Evolutionary conservation across 2,113 vertebrate genomes (phyloP), one percentile per base, ranked within the genome.

Genomic region (Artemisiospiza belli): DNA sequence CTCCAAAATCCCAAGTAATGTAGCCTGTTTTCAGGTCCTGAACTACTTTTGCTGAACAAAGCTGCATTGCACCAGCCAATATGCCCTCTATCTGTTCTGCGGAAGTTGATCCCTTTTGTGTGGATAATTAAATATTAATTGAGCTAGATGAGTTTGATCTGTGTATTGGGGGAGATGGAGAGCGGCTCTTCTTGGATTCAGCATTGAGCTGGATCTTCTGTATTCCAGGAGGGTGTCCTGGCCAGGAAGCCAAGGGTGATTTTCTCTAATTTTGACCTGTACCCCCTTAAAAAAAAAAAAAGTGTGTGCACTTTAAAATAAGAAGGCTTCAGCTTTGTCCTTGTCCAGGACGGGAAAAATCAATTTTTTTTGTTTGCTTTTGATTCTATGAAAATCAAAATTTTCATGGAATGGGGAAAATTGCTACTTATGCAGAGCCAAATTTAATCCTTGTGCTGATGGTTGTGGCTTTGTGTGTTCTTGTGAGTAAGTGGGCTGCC

Each of bases 121-220:
- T 84, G 81, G 86, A 47, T 92, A 89, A 95, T 96, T 70, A 95
- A 97, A 94, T 96, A 96, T 97, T 96, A 90, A 96, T 94, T 84
- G 89, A 89, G 44, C 30, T 16, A 28, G 89, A 75, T 59, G 80
- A 91, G 68, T 78, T 93, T 94, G 92, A 91, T 97, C 83, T 87
- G 4, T 41, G 52, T 75, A 25, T 81, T 77, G 76, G 82, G 70
- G 70, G 72, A 90, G 79, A 52, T 6, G 14, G 58, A 79, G 73
- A 14, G 61, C 2, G 3, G 8, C 0, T 4, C 8, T 17, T 64
- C 61, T 75, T 0, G 0, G 30, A 13, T 77, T 9, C 22, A 35
- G 16, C 0, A 0, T 73, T 81, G 28, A 27, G 44, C 22, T 91
- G 87, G 66, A 49, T 89, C 33, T 15, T 37, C 57, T 58, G 0